Conservation (phyloP, 2,113 vertebrate genomes). For the Sporophila hypoxantha region DNA sequence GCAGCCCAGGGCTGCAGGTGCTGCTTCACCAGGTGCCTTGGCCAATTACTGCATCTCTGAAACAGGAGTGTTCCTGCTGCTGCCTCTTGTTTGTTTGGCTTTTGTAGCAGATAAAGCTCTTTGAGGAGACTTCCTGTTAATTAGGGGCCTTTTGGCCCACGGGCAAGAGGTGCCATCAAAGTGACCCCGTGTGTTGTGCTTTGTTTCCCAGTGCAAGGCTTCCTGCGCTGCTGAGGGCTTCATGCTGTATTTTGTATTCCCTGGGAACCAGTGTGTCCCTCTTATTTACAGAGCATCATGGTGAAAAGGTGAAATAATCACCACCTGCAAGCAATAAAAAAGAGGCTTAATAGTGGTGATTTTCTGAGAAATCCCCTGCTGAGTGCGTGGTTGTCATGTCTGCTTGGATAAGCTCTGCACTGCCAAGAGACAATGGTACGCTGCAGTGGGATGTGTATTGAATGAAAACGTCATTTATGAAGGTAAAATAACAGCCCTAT, state of each 20-base stretch:
- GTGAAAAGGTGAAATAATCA: background rate
- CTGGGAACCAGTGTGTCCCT: background rate
- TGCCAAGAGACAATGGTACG: background rate
- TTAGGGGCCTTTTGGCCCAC: background rate
- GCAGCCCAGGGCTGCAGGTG: background rate
- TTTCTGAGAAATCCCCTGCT: background rate
- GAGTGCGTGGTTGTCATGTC: background rate
- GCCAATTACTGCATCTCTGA: background rate
- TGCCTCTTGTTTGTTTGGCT: background rate
- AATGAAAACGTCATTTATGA: background rate
- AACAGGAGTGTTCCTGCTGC: background rate
- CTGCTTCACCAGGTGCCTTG: background rate
- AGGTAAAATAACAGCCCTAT: background rate
- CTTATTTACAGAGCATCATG: background rate
- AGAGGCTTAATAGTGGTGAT: background rate
- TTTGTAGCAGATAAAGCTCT: background rate
- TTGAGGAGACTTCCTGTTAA: background rate
- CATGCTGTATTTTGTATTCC: background rate
- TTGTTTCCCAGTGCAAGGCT: background rate
- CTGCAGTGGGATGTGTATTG: conserved; percentile 7
- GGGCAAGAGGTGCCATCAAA: background rate
- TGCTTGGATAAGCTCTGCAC: background rate
- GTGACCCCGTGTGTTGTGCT: rapidly evolving
- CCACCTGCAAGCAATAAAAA: background rate
- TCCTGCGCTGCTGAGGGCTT: too few relatives aligned